Percentiles rank a stretch among this genome's conserved stretches.
Evolutionary conservation across 2,113 vertebrate genomes (phyloP).

Genomic region (Nycticebus coucang): DNA sequence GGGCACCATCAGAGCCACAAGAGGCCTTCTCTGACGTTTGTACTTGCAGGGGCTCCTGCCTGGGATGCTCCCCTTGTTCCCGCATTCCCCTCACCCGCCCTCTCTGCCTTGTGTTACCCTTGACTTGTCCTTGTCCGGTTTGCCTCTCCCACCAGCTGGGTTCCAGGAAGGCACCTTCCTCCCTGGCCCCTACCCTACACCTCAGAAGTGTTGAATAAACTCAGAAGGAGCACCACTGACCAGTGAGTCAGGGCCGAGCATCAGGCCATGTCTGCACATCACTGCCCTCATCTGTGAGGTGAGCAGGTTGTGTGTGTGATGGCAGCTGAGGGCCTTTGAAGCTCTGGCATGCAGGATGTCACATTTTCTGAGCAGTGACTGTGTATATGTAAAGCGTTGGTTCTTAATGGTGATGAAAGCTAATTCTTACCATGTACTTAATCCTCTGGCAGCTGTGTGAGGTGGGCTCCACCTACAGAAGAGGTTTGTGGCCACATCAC

Average conservation of each 20-base stretch:
- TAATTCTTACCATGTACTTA: neutral
- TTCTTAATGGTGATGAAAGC: neutral
- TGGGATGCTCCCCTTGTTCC: fast-evolving
- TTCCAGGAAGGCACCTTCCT: neutral
- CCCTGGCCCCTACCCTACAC: fast-evolving
- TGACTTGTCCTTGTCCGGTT: fast-evolving
- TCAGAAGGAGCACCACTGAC: fast-evolving
- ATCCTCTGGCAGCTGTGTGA: neutral
- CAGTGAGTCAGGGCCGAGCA: fast-evolving
- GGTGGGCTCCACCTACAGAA: neutral
- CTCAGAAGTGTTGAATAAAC: neutral
- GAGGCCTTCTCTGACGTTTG: neutral
- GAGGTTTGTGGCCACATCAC: neutral
- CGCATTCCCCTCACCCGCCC: too few relatives aligned
- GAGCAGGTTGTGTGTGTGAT: fast-evolving
- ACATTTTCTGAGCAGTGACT: neutral
- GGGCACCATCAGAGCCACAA: fast-evolving
- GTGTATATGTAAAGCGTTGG: neutral
- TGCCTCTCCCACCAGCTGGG: neutral
- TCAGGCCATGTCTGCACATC: fast-evolving
- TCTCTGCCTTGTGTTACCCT: fast-evolving
- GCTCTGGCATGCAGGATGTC: neutral
- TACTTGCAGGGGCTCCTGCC: fast-evolving
- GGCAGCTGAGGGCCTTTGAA: neutral
- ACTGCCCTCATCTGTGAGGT: neutral